A percentile compares a stretch with the other conserved stretches of the same genome.
phyloP scores from a whole-genome alignment of 2,888 invertebrate genomes.

The Drosophila leonis region DNA sequence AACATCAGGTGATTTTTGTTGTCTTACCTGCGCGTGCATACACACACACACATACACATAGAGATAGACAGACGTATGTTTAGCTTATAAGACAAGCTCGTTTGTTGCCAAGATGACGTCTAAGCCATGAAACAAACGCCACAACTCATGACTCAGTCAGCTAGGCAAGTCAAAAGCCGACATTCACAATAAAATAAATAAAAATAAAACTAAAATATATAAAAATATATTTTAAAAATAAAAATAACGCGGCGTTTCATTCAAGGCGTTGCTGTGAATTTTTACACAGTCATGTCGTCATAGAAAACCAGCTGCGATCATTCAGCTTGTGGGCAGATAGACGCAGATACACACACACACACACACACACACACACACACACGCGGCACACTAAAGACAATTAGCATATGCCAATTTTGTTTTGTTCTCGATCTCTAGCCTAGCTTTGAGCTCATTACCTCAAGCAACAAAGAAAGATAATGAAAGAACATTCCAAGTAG shows the following conservation, averaged over 20 bases:
- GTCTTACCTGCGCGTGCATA: constrained; percentile 57
- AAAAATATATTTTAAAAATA: constrained; percentile 10
- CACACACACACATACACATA: constrained; percentile 7
- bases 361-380: background rate
- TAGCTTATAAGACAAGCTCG: constrained; percentile 31
- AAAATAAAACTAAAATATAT: constrained; percentile 10
- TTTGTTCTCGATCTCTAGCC: constrained; percentile 48
- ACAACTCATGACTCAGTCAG: constrained; percentile 52
- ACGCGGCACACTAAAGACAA: constrained; percentile 45
- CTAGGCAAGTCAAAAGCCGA: constrained; percentile 20
- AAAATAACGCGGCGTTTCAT: constrained; percentile 41
- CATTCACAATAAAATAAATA: constrained; percentile 46
- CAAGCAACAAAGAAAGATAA: constrained; percentile 5
- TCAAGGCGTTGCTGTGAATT: constrained; percentile 54
- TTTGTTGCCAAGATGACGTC: constrained; percentile 68
- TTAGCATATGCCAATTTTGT: constrained; percentile 76
- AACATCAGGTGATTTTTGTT: constrained; percentile 75
- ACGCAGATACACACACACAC: background rate
- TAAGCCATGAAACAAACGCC: constrained; percentile 22
- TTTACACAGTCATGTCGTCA: constrained; percentile 57
- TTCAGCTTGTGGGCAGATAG: constrained; percentile 49
- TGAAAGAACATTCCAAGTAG: background rate
- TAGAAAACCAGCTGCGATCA: constrained; percentile 42
- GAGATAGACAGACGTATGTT: constrained; percentile 4
- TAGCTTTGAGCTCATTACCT: constrained; percentile 34